A percentile compares a stretch with the other conserved stretches of the same genome.
Conservation (phyloP, 2,113 vertebrate species). For the Himantopus leucocephalus region DNA sequence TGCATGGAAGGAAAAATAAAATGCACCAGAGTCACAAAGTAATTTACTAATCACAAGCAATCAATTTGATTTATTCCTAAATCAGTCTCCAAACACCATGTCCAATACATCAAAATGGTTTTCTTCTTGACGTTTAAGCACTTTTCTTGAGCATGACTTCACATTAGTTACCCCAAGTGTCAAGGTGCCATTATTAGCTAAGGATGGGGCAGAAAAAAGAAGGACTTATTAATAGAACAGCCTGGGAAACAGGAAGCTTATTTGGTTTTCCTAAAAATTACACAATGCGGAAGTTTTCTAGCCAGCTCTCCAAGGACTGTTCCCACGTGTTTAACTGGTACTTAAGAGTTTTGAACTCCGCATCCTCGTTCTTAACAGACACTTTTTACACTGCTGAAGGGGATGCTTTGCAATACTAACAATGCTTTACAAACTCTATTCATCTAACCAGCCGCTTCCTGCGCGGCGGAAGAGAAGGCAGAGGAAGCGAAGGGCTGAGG, state of each 20-base stretch:
- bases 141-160: not conserved
- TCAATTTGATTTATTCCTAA: conserved; percentile 19
- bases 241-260: conserved; percentile 50
- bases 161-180: not conserved
- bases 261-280: not conserved
- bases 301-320: not conserved
- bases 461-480: fast-evolving
- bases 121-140: not conserved
- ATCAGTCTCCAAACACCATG: not conserved
- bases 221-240: conserved; percentile 31
- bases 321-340: not conserved
- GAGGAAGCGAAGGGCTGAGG: not conserved
- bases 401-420: not conserved
- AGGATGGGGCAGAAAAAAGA: not conserved
- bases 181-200: not conserved
- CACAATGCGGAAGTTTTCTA: not conserved
- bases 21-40: not conserved
- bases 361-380: not conserved
- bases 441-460: not conserved
- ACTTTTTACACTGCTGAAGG: not conserved
- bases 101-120: not conserved
- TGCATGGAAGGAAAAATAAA: conserved; percentile 5
- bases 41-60: conserved; percentile 14
- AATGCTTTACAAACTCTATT: not conserved
- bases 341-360: not conserved